Conservation (phyloP, 2,113 vertebrate species). For the Cyanoramphus novaezelandiae region DNA sequence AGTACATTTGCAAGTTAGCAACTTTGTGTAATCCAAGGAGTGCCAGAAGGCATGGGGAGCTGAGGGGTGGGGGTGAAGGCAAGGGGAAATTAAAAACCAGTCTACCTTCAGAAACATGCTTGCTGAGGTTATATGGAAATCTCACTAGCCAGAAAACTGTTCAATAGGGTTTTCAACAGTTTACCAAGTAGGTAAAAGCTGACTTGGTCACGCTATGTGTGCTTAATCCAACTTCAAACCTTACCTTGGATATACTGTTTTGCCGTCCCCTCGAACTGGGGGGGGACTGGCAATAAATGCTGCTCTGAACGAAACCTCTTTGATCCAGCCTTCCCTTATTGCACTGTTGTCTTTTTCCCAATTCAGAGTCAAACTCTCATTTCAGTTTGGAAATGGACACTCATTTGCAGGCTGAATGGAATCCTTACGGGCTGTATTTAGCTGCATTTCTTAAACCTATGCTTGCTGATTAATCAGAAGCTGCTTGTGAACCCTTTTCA, state of each 20-base stretch:
- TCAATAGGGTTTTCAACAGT: not conserved
- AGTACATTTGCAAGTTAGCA: conserved; percentile 37
- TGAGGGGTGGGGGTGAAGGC: not conserved
- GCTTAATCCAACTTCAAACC: not conserved
- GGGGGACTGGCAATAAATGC: not conserved
- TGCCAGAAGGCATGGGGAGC: not conserved
- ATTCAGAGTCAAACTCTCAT: not conserved
- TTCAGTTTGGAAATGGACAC: conserved; percentile 4
- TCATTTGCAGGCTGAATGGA: conserved; percentile 21
- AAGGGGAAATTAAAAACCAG: conserved; percentile 19
- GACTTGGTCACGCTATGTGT: not conserved
- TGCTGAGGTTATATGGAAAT: not conserved
- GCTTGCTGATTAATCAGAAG: conserved; percentile 15
- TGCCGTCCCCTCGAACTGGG: not conserved
- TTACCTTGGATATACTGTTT: not conserved
- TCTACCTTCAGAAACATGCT: not conserved
- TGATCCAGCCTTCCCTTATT: conserved; percentile 2
- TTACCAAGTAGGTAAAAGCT: conserved; percentile 1
- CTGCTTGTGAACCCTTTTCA: not conserved
- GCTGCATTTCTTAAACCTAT: not conserved
- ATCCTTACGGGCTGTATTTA: conserved; percentile 44
- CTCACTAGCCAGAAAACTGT: not conserved
- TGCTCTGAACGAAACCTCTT: conserved; percentile 27
- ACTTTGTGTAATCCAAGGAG: not conserved
- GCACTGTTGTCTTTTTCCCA: conserved; percentile 7